phyloP scores from a whole-genome alignment of 2,797 vertebrate genomes.

The Acanthornis magna region DNA sequence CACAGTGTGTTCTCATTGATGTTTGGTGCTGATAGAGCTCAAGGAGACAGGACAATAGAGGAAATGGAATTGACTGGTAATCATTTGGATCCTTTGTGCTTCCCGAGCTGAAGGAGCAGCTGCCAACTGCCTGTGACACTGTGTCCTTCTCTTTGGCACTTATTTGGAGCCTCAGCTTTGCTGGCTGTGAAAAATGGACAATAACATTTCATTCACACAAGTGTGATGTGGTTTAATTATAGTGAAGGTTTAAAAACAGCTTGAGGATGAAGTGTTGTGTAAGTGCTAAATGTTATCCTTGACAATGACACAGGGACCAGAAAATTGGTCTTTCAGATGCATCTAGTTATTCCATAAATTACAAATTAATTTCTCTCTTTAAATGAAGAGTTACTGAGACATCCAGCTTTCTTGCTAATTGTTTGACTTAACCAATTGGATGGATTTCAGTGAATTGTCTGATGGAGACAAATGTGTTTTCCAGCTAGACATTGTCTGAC shows the following conservation, averaged over 20 bases:
- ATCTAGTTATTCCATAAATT: slow-evolving; percentile 18
- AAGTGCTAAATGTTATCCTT: background rate
- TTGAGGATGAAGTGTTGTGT: background rate
- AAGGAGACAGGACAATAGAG: background rate
- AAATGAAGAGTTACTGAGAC: background rate
- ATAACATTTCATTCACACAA: background rate
- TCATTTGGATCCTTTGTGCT: background rate
- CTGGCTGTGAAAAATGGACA: background rate
- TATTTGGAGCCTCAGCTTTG: background rate
- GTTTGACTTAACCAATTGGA: background rate
- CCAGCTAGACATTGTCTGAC: background rate
- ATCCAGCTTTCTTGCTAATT: slow-evolving; percentile 13
- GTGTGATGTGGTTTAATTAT: slow-evolving; percentile 11
- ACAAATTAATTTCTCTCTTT: background rate
- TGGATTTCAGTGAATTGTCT: background rate
- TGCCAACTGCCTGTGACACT: background rate
- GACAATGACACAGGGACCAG: background rate
- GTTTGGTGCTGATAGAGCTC: background rate
- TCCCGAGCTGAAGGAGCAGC: background rate
- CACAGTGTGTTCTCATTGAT: background rate
- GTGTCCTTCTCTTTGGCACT: background rate
- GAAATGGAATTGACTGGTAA: background rate
- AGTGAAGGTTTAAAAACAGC: slow-evolving; percentile 30
- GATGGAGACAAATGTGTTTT: background rate
- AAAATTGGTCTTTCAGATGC: background rate